Percentiles rank a stretch among this genome's conserved stretches.
Evolutionary conservation across 53 echinoderm and acorn worm genomes (phyloP).

Genomic region (Paracentrotus lividus): DNA sequence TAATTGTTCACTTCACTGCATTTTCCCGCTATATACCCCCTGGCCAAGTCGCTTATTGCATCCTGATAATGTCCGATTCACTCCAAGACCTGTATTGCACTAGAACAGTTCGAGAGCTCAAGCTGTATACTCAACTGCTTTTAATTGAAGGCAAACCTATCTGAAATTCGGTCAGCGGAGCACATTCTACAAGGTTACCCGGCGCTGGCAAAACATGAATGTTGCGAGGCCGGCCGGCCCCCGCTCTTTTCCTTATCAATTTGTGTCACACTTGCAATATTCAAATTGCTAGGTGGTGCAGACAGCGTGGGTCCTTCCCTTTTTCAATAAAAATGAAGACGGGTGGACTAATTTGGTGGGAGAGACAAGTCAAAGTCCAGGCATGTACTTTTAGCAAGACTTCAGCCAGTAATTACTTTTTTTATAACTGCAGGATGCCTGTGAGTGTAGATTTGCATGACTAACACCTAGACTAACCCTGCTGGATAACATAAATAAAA

Average conservation of each 20-base stretch:
- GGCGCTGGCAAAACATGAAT: constrained; percentile 65
- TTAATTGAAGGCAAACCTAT: constrained; percentile 41
- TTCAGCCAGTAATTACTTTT: background rate
- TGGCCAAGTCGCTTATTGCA: constrained; percentile 10
- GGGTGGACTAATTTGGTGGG: background rate
- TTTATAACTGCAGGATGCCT: too few relatives aligned
- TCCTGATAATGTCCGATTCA: constrained; percentile 16
- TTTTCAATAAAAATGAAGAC: background rate
- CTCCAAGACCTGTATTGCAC: background rate
- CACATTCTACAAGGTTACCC: constrained; percentile 59
- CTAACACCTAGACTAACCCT: too few relatives aligned
- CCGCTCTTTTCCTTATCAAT: constrained; percentile 1
- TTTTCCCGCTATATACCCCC: background rate
- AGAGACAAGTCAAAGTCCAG: background rate
- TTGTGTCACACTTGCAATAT: constrained; percentile 48
- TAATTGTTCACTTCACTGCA: background rate
- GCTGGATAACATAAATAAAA: too few relatives aligned
- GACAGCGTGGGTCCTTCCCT: background rate
- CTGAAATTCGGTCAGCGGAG: constrained; percentile 49
- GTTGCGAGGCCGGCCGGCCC: background rate
- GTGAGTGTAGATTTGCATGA: too few relatives aligned
- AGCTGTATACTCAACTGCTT: constrained; percentile 33
- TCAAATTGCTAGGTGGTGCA: background rate
- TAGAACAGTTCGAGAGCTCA: background rate
- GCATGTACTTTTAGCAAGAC: constrained; percentile 1